These are phyloP conservation scores for Hestina assimilis DNA, from an alignment of 1,140 invertebrate genomes.

Conservation along the genomic window DNA sequence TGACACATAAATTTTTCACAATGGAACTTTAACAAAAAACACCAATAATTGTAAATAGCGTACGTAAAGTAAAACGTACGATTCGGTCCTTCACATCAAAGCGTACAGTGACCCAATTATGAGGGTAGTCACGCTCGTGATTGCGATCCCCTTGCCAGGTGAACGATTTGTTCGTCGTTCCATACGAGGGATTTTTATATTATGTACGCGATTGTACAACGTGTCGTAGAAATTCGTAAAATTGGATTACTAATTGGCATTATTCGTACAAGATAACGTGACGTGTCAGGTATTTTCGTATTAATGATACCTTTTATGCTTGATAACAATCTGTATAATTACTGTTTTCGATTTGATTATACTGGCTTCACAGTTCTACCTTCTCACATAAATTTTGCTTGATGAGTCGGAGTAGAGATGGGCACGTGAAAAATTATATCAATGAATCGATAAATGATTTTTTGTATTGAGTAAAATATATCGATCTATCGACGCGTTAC, in stretches of 20 bases:
- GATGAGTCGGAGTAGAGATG: no score
- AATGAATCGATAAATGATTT: no score
- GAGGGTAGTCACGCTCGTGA: conserved; percentile 22
- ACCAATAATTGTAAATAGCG: conserved; percentile 12
- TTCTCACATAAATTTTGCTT: no score
- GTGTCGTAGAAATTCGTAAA: not conserved
- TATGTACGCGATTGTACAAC: not conserved
- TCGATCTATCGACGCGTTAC: no score
- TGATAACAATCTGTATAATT: not conserved
- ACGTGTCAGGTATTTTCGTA: no score
- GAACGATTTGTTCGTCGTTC: conserved; percentile 14
- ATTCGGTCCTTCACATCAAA: conserved; percentile 14
- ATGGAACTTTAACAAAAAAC: conserved; percentile 6
- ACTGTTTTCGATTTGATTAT: no score
- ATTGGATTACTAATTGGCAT: not conserved
- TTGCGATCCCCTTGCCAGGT: conserved; percentile 7
- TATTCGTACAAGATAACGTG: not conserved
- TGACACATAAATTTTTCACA: no score
- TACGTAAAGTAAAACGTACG: conserved; percentile 2
- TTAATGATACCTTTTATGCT: not conserved
- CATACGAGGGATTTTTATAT: not conserved
- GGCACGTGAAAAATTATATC: no score
- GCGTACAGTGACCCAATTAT: conserved; percentile 24
- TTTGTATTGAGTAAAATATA: no score
- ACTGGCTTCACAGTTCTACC: no score